Conservation (phyloP, 2,888 invertebrate genomes). For the Ophion slaviceki region DNA sequence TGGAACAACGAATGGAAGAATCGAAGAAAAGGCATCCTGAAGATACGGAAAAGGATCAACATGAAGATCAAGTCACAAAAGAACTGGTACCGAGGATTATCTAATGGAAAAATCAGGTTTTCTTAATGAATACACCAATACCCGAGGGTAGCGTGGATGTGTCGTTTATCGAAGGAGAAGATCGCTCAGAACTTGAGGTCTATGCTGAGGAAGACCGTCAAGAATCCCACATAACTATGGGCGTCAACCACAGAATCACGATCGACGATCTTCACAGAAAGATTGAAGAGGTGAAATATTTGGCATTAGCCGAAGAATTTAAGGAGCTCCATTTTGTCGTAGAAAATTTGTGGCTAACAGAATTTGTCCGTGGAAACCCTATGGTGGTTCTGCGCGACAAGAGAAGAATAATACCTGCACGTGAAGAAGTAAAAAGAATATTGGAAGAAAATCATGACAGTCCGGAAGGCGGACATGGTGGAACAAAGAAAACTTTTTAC, state of each 20-base stretch:
- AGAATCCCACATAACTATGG: slow-evolving; percentile 4
- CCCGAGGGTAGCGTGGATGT: slow-evolving; percentile 19
- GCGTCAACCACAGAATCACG: background rate
- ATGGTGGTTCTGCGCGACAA: background rate
- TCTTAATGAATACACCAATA: background rate
- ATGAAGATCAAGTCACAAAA: too few species aligned
- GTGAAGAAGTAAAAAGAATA: slow-evolving; percentile 33
- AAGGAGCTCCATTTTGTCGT: slow-evolving; percentile 46
- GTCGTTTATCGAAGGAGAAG: background rate
- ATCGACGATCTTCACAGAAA: slow-evolving; percentile 9
- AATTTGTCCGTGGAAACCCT: background rate
- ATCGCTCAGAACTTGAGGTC: background rate
- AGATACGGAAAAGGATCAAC: too few species aligned
- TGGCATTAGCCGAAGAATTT: slow-evolving; percentile 39
- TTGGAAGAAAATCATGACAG: slow-evolving; percentile 68
- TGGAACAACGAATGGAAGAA: too few species aligned
- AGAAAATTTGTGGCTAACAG: slow-evolving; percentile 22
- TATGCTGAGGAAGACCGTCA: slow-evolving; percentile 10
- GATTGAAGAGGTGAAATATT: slow-evolving; percentile 11
- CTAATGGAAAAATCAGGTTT: background rate
- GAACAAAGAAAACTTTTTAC: slow-evolving; percentile 70
- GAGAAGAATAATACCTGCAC: background rate
- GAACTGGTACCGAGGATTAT: background rate
- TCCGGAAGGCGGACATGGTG: slow-evolving; percentile 71
- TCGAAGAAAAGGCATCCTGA: too few species aligned